These are phyloP conservation scores for Callaeas wilsoni DNA, from an alignment of 2,113 vertebrate species.

Conservation along the genomic window DNA sequence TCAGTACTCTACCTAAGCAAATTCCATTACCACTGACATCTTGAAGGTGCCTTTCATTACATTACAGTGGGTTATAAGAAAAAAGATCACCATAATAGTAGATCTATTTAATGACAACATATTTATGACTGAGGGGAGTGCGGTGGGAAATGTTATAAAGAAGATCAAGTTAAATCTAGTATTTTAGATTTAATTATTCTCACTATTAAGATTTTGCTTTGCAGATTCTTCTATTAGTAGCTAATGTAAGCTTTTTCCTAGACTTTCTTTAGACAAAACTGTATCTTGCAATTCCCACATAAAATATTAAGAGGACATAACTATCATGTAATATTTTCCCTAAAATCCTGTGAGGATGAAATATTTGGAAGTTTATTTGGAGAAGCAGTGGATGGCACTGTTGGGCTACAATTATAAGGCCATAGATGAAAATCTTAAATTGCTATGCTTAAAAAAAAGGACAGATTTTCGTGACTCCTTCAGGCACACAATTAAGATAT, in stretches of 20 bases:
- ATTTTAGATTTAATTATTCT: not conserved
- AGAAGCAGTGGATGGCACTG: conserved; percentile 65
- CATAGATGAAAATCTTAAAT: not conserved
- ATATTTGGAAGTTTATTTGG: conserved; percentile 37
- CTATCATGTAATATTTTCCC: not conserved
- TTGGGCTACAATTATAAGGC: conserved; percentile 40
- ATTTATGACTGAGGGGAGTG: not conserved
- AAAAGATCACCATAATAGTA: not conserved
- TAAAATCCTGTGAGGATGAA: not conserved
- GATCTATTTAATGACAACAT: not conserved
- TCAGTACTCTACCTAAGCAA: not conserved
- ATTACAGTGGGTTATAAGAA: not conserved
- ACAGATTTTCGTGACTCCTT: not conserved
- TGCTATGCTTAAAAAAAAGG: not conserved
- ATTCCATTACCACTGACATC: not conserved
- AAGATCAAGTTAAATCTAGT: not conserved
- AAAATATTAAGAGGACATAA: not conserved
- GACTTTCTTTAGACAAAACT: not conserved
- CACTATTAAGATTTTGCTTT: not conserved
- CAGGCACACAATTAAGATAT: not conserved
- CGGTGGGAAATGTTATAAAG: not conserved
- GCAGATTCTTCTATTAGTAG: not conserved
- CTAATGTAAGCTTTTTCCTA: not conserved
- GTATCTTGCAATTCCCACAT: not conserved
- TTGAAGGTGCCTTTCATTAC: not conserved